A percentile compares a stretch with the other conserved stretches of the same genome.
Conservation (phyloP, 2,888 invertebrate species). For the Cerastis rubricosa region DNA sequence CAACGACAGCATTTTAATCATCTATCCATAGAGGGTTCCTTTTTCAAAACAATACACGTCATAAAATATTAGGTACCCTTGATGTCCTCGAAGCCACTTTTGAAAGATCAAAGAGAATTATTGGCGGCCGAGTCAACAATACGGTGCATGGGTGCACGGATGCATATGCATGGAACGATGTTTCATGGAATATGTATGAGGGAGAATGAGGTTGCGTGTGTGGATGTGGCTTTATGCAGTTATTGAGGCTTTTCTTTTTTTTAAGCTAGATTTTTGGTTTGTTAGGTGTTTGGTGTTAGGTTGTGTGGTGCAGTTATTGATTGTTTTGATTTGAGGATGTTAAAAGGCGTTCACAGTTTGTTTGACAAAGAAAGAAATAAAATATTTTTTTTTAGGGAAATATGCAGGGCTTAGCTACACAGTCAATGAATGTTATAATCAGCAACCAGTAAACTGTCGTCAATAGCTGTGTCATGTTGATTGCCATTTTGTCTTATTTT, state of each 20-base stretch:
- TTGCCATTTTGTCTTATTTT: not conserved
- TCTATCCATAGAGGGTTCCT: slow-evolving; percentile 35
- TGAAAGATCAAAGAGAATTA: slow-evolving; percentile 64
- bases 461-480: not conserved
- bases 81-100: slow-evolving; percentile 62
- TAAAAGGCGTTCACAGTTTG: not conserved
- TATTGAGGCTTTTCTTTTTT: slow-evolving; percentile 33
- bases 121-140: slow-evolving; percentile 57
- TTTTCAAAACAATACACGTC: slow-evolving; percentile 48
- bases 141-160: slow-evolving; percentile 61
- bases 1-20: slow-evolving; percentile 51
- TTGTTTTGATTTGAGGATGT: not conserved
- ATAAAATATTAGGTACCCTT: slow-evolving; percentile 60
- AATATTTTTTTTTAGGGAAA: no score
- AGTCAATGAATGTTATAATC: no score
- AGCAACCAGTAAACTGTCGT: not conserved
- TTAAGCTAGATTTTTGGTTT: not conserved
- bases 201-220: slow-evolving; percentile 45
- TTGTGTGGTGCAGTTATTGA: no score
- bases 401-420: not conserved
- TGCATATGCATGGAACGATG: slow-evolving; percentile 67
- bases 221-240: slow-evolving; percentile 9
- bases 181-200: slow-evolving; percentile 76
- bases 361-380: no score
- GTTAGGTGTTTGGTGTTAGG: not conserved